Percentiles rank a stretch among this genome's conserved stretches.
phyloP scores from a whole-genome alignment of 2,888 invertebrate genomes.

The Nomada goodeniana region DNA sequence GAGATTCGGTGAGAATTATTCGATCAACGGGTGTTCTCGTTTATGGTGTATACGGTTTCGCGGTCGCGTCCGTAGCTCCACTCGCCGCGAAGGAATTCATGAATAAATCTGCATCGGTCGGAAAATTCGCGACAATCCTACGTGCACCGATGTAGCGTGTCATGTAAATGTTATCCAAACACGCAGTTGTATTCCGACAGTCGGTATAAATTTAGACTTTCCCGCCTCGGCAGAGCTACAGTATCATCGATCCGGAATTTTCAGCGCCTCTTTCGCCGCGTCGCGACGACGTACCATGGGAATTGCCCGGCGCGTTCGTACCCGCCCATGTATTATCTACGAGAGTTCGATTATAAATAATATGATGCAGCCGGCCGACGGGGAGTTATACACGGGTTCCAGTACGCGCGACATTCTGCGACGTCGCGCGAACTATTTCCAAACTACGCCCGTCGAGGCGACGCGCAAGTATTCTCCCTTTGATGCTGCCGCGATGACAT shows the following conservation, averaged over 20 bases:
- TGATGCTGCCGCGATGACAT: slow-evolving; percentile 9
- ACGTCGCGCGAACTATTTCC: slow-evolving; percentile 34
- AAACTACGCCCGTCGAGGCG: slow-evolving; percentile 20
- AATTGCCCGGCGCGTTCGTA: slow-evolving; percentile 9
- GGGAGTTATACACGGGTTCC: neutral
- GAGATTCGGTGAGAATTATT: slow-evolving; percentile 32
- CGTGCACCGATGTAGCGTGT: slow-evolving; percentile 35
- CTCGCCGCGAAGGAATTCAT: slow-evolving; percentile 29
- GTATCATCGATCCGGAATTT: slow-evolving; percentile 45
- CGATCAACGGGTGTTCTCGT: neutral
- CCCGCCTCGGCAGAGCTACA: slow-evolving; percentile 35
- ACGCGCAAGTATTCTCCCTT: slow-evolving; percentile 14
- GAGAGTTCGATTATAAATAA: slow-evolving; percentile 43
- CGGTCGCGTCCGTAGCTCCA: neutral
- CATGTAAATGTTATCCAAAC: slow-evolving; percentile 63
- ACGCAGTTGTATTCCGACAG: slow-evolving; percentile 44
- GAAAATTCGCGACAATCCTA: slow-evolving; percentile 40
- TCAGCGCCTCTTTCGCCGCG: slow-evolving; percentile 1
- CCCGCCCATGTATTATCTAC: slow-evolving; percentile 5
- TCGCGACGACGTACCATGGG: slow-evolving; percentile 12
- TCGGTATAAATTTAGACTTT: slow-evolving; percentile 57
- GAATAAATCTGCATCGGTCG: slow-evolving; percentile 60
- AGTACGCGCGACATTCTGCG: slow-evolving; percentile 7
- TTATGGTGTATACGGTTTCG: slow-evolving; percentile 15
- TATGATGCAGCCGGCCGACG: neutral